Evolutionary conservation across 2,113 vertebrate genomes (phyloP).

Genomic region (Genyomyrus donnyi): DNA sequence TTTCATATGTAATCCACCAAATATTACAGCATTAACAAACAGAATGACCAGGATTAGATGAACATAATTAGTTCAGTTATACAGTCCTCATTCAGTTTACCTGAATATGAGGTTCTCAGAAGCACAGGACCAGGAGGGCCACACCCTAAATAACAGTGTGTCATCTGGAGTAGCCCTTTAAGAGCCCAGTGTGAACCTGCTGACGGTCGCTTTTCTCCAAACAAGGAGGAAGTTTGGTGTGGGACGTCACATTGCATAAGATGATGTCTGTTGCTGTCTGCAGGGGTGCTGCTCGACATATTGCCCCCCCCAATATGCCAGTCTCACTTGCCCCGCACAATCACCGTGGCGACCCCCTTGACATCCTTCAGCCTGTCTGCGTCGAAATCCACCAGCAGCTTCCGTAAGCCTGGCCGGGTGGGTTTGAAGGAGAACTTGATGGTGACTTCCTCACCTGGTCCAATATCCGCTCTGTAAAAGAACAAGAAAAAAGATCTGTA

Average conservation of each 20-base stretch:
- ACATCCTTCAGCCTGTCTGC: constrained; percentile 59
- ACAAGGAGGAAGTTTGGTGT: neutral
- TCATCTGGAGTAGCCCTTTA: neutral
- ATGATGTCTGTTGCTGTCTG: neutral
- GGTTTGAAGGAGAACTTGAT: constrained; percentile 54
- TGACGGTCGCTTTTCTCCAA: neutral
- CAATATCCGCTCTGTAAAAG: constrained; percentile 44
- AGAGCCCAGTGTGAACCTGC: neutral
- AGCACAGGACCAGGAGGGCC: neutral
- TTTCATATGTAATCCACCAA: neutral
- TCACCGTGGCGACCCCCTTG: constrained; percentile 54
- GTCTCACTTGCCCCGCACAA: constrained; percentile 39
- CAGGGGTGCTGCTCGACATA: too few species aligned
- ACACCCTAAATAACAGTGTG: neutral
- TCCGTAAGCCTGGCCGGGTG: constrained; percentile 48
- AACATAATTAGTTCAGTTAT: neutral
- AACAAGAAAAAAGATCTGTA: neutral
- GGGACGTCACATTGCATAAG: neutral
- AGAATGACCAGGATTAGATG: neutral
- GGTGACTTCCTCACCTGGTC: constrained; percentile 49
- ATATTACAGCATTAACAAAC: neutral
- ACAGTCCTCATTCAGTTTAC: neutral
- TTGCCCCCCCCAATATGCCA: too few species aligned
- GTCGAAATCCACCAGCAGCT: constrained; percentile 66
- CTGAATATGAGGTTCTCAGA: neutral